Base-by-base conservation (phyloP, 2,113 vertebrate species). In the Xiphophorus maculatus region DNA sequence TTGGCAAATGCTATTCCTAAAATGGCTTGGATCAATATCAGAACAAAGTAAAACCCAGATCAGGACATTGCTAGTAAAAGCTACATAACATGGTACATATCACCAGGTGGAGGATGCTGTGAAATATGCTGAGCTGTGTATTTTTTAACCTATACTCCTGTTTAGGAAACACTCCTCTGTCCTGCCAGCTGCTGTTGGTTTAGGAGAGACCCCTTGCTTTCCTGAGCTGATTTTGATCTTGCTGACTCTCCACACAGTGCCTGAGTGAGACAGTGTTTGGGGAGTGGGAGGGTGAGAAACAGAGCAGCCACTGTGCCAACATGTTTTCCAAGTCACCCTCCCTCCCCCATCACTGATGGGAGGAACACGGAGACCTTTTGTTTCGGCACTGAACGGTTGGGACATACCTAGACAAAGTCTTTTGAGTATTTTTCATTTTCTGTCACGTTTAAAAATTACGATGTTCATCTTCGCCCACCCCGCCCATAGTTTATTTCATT, bases 131-230 rank as follows among this genome's bases (percentile, higher is more conserved):
- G 79, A 22, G 77, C 79, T 84, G 71, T 79, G 69, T 78, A 61
- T 89, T 84, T 85, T 77, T 66, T 60, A 69, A 81, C 77, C 74
- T 60, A 66, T 73, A 67, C 69, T 27, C n/a, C 30, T 83, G 74
- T 81, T 80, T 33, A 63, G 84, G 73, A 84, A 80, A 86, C 76
- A 62, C 61, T 77, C 80, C 62, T 72, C 79, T 86, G 79, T 87
- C 71, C 79, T 86, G 80, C 88, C 87, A 89, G 88, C 71, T 84
- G 73, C 63, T 82, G 90, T 92, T 93, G 90, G 74, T 92, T 93
- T 90, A 91, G 74, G 84, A 58, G 79, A 93, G 89, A 83, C 80
- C 63, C 71, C 84, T 73, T 75, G 90, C 84, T 91, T 88, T 84
- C 54, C 77, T 80, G 61, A 81, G 77, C 77, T 87, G 88, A 90